phyloP scores from a whole-genome alignment of 2,888 invertebrate species.

The Papilio gigon region DNA sequence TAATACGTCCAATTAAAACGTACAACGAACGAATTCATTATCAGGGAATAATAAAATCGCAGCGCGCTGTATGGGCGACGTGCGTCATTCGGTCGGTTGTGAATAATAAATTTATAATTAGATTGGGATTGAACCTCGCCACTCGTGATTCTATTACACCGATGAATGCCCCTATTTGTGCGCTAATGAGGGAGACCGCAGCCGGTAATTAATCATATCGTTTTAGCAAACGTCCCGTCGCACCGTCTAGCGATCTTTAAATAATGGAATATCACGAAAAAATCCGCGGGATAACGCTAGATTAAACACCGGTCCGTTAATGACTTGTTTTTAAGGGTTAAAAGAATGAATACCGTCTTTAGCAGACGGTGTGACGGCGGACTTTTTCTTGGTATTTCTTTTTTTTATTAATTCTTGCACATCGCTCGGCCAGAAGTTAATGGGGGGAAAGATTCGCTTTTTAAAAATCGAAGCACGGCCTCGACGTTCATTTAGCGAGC shows the following conservation, averaged over 20 bases:
- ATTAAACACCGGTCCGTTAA: slow-evolving; percentile 78
- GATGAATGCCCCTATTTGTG: slow-evolving; percentile 76
- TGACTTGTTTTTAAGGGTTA: slow-evolving; percentile 83
- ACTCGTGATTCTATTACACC: slow-evolving; percentile 79
- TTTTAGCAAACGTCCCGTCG: slow-evolving; percentile 75
- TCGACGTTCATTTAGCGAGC: slow-evolving; percentile 38
- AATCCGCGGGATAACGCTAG: slow-evolving; percentile 72
- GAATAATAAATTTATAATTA: slow-evolving; percentile 75
- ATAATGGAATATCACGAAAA: slow-evolving; percentile 78
- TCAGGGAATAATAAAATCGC: slow-evolving; percentile 42
- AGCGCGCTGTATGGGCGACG: slow-evolving; percentile 46
- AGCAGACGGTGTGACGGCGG: slow-evolving; percentile 67
- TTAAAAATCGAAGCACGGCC: slow-evolving; percentile 53
- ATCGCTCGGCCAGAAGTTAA: slow-evolving; percentile 60
- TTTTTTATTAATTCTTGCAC: slow-evolving; percentile 66
- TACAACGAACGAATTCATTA: slow-evolving; percentile 35
- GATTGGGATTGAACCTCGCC: slow-evolving; percentile 68
- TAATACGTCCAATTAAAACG: slow-evolving; percentile 31
- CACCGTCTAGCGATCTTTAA: slow-evolving; percentile 69
- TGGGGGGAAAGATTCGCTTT: slow-evolving; percentile 58
- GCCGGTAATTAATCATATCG: slow-evolving; percentile 81
- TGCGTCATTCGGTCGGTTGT: slow-evolving; percentile 55
- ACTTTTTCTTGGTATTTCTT: slow-evolving; percentile 67
- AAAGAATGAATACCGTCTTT: slow-evolving; percentile 79
- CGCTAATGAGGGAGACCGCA: slow-evolving; percentile 78